Conservation (phyloP, 2,888 invertebrate species). For the Meta bourneti region DNA sequence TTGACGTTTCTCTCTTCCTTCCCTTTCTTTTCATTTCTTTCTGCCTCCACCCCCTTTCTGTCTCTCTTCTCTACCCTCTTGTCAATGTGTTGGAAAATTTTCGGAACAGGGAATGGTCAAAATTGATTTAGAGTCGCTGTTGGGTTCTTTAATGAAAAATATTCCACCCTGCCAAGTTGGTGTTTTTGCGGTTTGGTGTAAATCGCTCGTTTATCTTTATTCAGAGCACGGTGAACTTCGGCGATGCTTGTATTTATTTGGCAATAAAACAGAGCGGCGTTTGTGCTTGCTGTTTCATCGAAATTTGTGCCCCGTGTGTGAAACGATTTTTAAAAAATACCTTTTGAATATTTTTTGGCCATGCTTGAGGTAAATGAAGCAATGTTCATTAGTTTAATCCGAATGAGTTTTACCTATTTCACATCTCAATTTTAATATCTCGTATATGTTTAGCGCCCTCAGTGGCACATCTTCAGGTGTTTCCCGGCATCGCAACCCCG, state of each 20-base stretch:
- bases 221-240: background rate
- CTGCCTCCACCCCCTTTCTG: background rate
- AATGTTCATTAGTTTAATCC: too few species aligned
- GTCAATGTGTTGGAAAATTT: conserved; percentile 18
- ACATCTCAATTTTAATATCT: too few species aligned
- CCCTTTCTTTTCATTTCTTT: background rate
- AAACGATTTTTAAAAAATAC: too few species aligned
- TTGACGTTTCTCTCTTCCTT: background rate
- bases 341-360: too few species aligned
- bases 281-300: too few species aligned
- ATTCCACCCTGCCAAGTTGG: conserved; percentile 2
- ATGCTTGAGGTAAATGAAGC: too few species aligned
- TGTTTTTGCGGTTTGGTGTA: background rate
- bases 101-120: conserved; percentile 7
- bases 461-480: too few species aligned
- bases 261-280: background rate
- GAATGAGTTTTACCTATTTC: too few species aligned
- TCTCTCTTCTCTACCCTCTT: background rate
- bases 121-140: conserved; percentile 10
- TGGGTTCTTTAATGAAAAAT: conserved; percentile 11
- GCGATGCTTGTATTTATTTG: background rate
- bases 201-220: background rate
- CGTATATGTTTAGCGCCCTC: too few species aligned
- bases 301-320: too few species aligned
- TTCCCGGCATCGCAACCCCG: too few species aligned